Evolutionary conservation across 2,113 vertebrate genomes (phyloP), one percentile per base, ranked within the genome.

Genomic region (Scalopus aquaticus): DNA sequence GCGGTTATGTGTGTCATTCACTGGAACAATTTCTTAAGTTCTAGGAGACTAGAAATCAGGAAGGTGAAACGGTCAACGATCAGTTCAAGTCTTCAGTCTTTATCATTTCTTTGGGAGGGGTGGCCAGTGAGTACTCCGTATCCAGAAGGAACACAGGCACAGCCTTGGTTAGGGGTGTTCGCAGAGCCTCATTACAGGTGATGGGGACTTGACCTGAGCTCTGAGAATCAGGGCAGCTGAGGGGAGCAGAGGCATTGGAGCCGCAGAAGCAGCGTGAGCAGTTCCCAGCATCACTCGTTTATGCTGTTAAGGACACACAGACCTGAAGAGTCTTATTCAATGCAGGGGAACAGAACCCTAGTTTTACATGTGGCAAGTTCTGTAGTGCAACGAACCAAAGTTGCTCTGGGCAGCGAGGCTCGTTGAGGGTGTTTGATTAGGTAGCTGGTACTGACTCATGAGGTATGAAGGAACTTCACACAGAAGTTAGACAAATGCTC

Each of bases 1-100:
- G 9, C 39, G 22, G 28, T 69, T 91, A 58, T 65, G 94, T 95
- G 87, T 90, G 89, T 96, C 44, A 37, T 3, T 20, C 56, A 51
- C 49, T 46, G 44, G 39, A 32, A 58, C 3, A 20, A 72, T 89
- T 64, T 22, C 49, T 79, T 67, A 6, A 6, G n/a, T n/a, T 70
- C 12, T 67, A 58, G n/a, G 19, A 81, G n/a, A 6, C 64, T n/a
- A 37, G 44, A 24, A 70, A 4, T 19, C 12, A 13, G 30, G 32
- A 65, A 1, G n/a, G 58, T 22, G 39, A 85, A 54, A 16, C 46
- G 39, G 32, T 73, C 30, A 69, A 58, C 11, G 39, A 65, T 65
- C 17, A 30, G 4, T 5, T 78, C 69, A 78, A 37, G 56, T 35
- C 22, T 54, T 86, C 30, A 20, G 35, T 44, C 24, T 30, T 7